phyloP scores from a whole-genome alignment of 2,888 invertebrate species.

The Andrena fulva region DNA sequence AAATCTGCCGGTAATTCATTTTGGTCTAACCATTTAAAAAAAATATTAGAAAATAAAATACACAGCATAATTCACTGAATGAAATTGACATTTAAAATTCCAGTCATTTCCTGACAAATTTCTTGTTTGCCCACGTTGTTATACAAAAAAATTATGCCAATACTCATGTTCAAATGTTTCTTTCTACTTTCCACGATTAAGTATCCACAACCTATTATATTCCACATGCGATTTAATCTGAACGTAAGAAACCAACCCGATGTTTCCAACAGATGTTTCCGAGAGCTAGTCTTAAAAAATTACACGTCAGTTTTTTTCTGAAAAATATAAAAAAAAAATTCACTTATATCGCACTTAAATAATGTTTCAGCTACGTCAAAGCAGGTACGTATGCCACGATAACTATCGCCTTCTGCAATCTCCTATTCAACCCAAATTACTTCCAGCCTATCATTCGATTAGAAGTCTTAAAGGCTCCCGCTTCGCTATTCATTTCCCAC shows the following conservation, averaged over 20 bases:
- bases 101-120: background rate
- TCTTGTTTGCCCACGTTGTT: background rate
- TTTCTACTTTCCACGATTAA: background rate
- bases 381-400: background rate
- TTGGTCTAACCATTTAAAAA: no score
- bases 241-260: no score
- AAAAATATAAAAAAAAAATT: no score
- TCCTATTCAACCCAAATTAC: constrained; percentile 10
- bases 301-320: no score
- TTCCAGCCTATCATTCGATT: background rate
- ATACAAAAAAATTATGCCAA: background rate
- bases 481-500: constrained; percentile 26
- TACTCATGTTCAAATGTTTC: background rate
- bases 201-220: background rate
- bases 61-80: no score
- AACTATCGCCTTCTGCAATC: constrained; percentile 31
- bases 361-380: no score
- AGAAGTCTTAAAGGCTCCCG: background rate
- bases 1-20: no score
- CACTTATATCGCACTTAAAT: no score
- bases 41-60: no score
- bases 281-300: no score
- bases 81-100: background rate
- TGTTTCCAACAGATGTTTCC: no score
- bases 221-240: background rate